These are phyloP conservation scores for Dynastes tityus DNA, from an alignment of 2,888 invertebrate genomes.

Conservation along the genomic window DNA sequence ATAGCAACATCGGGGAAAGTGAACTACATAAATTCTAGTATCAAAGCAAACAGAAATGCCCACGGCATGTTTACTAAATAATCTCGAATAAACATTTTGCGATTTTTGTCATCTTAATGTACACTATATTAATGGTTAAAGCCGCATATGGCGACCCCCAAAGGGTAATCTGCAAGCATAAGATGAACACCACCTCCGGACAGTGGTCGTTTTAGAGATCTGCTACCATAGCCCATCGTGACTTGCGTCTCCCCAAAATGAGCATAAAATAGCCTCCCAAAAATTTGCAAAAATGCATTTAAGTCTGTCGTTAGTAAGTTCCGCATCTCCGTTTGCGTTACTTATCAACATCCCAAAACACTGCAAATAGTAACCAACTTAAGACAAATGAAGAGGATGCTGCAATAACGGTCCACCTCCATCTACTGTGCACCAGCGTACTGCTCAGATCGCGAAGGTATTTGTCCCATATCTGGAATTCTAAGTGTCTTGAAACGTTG, in stretches of 20 bases:
- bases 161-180: constrained; percentile 86
- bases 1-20: no score
- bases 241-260: constrained; percentile 88
- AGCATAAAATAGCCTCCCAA: constrained; percentile 83
- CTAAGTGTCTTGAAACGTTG: constrained; percentile 59
- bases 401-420: constrained; percentile 80
- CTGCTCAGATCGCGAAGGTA: constrained; percentile 74
- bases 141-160: constrained; percentile 70
- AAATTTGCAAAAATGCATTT: constrained; percentile 75
- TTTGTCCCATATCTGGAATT: constrained; percentile 57
- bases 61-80: constrained; percentile 83
- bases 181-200: constrained; percentile 86
- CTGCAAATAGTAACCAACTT: constrained; percentile 86
- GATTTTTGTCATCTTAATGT: constrained; percentile 81
- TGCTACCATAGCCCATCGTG: constrained; percentile 88
- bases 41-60: constrained; percentile 63
- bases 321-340: constrained; percentile 84
- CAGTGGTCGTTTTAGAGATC: constrained; percentile 90
- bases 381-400: constrained; percentile 78
- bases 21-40: no score
- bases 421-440: constrained; percentile 81
- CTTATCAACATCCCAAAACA: constrained; percentile 86
- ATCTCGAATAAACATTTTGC: constrained; percentile 63
- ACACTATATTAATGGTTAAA: constrained; percentile 72
- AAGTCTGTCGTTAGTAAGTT: constrained; percentile 71